Evolutionary conservation across 2,113 vertebrate species (phyloP).

Genomic region (Mesoclemmys tuberculata): DNA sequence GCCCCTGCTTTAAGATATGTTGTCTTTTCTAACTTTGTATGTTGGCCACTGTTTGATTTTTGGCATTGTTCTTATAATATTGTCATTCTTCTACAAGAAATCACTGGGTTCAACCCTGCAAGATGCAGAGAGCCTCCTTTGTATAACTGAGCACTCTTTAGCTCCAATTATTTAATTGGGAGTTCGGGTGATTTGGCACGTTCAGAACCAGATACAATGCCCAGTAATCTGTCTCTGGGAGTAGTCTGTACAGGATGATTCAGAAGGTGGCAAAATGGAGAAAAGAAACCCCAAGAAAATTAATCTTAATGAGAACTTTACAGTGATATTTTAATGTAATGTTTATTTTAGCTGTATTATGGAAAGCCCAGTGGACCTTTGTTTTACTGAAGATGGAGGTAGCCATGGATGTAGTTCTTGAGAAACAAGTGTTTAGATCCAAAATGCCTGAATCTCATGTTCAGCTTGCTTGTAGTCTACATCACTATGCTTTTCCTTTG

Average conservation of each 20-base stretch:
- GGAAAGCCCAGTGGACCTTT: neutral
- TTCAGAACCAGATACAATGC: neutral
- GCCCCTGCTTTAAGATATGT: neutral
- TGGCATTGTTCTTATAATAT: neutral
- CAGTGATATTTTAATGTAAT: neutral
- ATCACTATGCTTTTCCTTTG: slow-evolving; percentile 78
- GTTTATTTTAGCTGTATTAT: neutral
- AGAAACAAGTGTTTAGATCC: slow-evolving; percentile 73
- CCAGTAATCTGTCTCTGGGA: too few relatives aligned
- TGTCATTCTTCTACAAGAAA: neutral
- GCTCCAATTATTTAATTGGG: neutral
- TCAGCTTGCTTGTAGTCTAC: slow-evolving; percentile 81
- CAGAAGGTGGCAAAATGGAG: neutral
- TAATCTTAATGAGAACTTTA: neutral
- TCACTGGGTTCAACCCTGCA: neutral
- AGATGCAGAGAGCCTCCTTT: neutral
- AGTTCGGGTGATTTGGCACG: neutral
- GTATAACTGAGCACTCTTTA: neutral
- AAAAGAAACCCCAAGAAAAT: neutral
- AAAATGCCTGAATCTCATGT: slow-evolving; percentile 60
- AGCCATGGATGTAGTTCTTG: neutral
- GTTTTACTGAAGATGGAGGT: neutral
- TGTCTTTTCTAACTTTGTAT: neutral
- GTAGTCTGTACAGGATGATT: neutral
- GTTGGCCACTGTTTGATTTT: neutral